Base-by-base conservation (phyloP, 1,140 invertebrate species). In the Orussus abietinus region DNA sequence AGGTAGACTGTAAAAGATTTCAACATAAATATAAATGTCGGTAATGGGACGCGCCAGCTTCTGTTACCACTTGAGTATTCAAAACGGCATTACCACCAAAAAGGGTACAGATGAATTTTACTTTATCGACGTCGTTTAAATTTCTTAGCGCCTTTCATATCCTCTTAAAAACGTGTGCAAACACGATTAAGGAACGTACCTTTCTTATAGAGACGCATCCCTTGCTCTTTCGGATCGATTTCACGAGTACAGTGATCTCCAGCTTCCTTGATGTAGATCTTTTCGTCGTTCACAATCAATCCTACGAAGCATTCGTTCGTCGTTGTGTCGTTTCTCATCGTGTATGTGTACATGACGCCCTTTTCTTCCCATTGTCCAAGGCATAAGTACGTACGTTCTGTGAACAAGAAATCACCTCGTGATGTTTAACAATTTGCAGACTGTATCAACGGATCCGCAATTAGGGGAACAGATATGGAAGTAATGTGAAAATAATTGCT, bases 251-350 rank as follows among this genome's bases (percentile, higher is more conserved):
- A 86, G 54, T 83, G 81, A 51, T 81, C 78, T 0, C 84, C 83
- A 25, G 83, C 83, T 67, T 86, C 84, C 47, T 80, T 83, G 36
- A 84, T 82, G 41, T 77, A 81, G 45, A 82, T 80, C 55, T 84
- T 79, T 22, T 78, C 76, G 12, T 79, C 74, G 12, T 74, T 76
- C 0, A 82, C 66, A n/a, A 84, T 82, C 11, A 77, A 74, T 1
- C 83, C 84, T 2, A 84, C 82, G 49, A 86, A 86, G 58, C 84
- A 86, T 62, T 86, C 83, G 45, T 82, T 83, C 0, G 72, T 75
- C 33, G 72, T 72, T n/a, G 75, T 74, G 52, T 86, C 83, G 33
- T 77, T 75, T 47, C 83, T 70, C 69, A 82, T 78, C 0, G 84
- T 85, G 55, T 83, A 85, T 0, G 83, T 84, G 49, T 85, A 86